Conservation (phyloP, 2,888 invertebrate genomes). For the Peribatodes rhomboidaria region DNA sequence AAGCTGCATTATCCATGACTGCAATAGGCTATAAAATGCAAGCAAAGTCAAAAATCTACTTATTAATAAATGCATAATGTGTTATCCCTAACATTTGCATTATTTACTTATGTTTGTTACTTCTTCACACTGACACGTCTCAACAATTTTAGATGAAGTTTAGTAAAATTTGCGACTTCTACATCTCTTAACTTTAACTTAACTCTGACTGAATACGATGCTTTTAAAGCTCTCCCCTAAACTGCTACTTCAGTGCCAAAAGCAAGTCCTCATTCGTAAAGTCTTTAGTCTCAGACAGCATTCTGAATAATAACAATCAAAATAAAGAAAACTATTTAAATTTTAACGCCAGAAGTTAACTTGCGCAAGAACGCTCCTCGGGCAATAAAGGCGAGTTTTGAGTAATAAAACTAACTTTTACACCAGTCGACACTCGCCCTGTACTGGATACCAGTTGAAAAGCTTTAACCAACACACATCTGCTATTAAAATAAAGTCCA, state of each 20-base stretch:
- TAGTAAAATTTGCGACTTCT: no score
- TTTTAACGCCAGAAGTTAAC: conserved; percentile 47
- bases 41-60: no score
- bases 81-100: no score
- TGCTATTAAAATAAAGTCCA: neutral
- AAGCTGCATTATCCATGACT: no score
- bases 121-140: no score
- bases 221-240: conserved; percentile 16
- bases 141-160: no score
- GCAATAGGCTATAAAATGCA: no score
- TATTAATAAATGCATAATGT: no score
- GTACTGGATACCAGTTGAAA: neutral
- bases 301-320: conserved; percentile 46
- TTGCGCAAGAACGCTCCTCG: conserved; percentile 42
- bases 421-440: conserved; percentile 36
- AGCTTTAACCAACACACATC: neutral
- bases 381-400: conserved; percentile 50
- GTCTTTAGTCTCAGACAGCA: conserved; percentile 36
- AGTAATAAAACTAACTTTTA: conserved; percentile 48
- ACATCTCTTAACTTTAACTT: no score
- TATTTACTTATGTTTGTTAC: no score
- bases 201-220: neutral
- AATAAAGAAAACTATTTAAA: conserved; percentile 50
- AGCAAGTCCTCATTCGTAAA: conserved; percentile 25
- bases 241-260: conserved; percentile 19